Evolutionary conservation across 2,113 vertebrate genomes (phyloP).

Genomic region (Mobula birostris): DNA sequence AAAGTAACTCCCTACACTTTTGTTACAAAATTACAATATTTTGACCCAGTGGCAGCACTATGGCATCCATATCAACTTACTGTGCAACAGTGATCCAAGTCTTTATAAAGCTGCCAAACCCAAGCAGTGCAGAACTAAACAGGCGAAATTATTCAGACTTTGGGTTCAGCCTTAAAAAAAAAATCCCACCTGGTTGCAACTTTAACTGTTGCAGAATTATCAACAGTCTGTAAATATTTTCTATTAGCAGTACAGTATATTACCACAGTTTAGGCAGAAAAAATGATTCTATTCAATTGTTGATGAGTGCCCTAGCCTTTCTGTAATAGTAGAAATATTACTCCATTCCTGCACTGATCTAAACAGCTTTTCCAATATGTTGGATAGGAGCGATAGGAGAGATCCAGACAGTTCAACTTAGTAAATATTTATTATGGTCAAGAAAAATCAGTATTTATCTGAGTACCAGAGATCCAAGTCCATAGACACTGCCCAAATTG

Average conservation of each 20-base stretch:
- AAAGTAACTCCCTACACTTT: neutral
- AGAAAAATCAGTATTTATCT: no score
- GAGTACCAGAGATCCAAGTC: no score
- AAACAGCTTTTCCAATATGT: neutral
- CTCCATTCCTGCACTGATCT: neutral
- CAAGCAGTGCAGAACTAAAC: neutral
- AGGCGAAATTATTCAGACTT: neutral
- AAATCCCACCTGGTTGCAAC: neutral
- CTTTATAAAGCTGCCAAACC: neutral
- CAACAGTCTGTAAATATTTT: neutral
- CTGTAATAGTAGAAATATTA: neutral
- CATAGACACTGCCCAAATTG: no score
- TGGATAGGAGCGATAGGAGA: no score
- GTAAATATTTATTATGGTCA: no score
- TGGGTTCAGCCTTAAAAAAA: neutral
- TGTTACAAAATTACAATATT: neutral
- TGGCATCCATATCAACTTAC: neutral
- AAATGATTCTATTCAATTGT: neutral
- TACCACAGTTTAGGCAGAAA: neutral
- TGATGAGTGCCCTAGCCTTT: neutral
- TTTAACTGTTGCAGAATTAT: neutral
- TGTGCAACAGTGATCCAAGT: neutral
- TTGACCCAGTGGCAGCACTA: neutral
- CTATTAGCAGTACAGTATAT: neutral
- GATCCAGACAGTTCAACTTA: no score